Evolutionary conservation across 2,888 invertebrate genomes (phyloP), one percentile per base, ranked within the genome.

Genomic region (Phymatocera aterrima): DNA sequence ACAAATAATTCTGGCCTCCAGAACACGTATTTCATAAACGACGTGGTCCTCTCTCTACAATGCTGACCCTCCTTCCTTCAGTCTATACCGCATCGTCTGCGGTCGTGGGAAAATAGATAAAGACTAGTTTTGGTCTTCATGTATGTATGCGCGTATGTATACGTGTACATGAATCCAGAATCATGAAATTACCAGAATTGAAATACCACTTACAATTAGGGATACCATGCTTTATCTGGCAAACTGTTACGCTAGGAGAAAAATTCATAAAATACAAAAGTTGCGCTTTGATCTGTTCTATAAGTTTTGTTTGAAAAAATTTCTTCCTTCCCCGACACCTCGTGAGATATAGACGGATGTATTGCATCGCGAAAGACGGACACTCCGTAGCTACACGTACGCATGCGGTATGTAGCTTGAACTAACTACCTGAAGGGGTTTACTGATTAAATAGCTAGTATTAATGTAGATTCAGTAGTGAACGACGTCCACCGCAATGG

Each of bases 21-120:
- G 87, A 84, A 87, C 88, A 88, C 88, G 87, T 89, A 88, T 88
- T 88, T 88, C 87, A 89, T 88, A 88, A 88, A 86, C 86, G 85
- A 83, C 83, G 80, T 40, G n/a, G 24, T 24, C 15, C 4, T n/a
- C 68, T 15, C 21, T n/a, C 51, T n/a, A n/a, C 21, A 28, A 21
- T n/a, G 24, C 68, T 65, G 60, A 46, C 51, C 34, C 65, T 18
- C 24, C 77, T 12, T 21, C 48, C 37, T 40, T 37, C 46, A 28
- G n/a, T n/a, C n/a, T n/a, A n/a, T n/a, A n/a, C n/a, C n/a, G n/a
- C n/a, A 15, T 24, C 68, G 68, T 68, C 40, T 68, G 68, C 28
- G 68, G 46, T 37, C 75, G 82, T 81, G 81, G 81, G 80, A 82
- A 82, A 81, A 34, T 75, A 8, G 37, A 64, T 64, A 37, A 37